A percentile compares a stretch with the other conserved stretches of the same genome.
Conservation (phyloP, 2,888 invertebrate species). For the Chirona hameri region DNA sequence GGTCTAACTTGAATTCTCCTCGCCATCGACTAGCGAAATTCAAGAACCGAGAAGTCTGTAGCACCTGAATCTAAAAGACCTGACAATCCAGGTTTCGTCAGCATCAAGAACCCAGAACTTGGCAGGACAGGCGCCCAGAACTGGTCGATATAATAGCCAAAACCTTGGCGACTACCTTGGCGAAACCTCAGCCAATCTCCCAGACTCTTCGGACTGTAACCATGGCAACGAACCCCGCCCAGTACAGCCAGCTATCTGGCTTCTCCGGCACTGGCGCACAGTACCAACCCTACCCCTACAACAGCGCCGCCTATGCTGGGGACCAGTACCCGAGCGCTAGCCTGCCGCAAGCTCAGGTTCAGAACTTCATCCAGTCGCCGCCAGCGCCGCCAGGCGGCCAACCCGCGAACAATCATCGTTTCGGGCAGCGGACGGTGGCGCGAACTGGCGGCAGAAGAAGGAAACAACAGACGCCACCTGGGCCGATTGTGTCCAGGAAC, state of each 20-base stretch:
- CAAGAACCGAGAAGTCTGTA: no score
- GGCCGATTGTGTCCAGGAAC: neutral
- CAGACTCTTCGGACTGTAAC: no score
- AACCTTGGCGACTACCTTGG: no score
- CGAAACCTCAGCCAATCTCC: no score
- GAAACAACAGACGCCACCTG: neutral
- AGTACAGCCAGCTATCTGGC: neutral
- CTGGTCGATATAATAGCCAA: no score
- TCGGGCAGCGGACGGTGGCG: neutral
- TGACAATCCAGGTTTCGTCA: no score
- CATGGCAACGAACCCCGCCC: neutral
- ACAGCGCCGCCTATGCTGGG: constrained; percentile 66
- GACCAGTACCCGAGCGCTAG: constrained; percentile 79
- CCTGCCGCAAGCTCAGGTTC: constrained; percentile 69
- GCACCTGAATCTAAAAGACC: no score
- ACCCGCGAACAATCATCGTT: neutral
- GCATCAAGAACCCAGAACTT: no score
- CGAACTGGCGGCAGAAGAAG: neutral
- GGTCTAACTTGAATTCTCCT: no score
- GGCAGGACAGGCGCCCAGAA: no score
- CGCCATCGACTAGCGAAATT: no score
- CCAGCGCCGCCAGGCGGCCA: constrained; percentile 58
- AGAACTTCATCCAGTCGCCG: constrained; percentile 72
- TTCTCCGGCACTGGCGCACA: neutral
- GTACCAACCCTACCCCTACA: constrained; percentile 59